These are phyloP conservation scores for Glaucomys volans DNA, from an alignment of 2,113 vertebrate genomes.

Conservation along the genomic window DNA sequence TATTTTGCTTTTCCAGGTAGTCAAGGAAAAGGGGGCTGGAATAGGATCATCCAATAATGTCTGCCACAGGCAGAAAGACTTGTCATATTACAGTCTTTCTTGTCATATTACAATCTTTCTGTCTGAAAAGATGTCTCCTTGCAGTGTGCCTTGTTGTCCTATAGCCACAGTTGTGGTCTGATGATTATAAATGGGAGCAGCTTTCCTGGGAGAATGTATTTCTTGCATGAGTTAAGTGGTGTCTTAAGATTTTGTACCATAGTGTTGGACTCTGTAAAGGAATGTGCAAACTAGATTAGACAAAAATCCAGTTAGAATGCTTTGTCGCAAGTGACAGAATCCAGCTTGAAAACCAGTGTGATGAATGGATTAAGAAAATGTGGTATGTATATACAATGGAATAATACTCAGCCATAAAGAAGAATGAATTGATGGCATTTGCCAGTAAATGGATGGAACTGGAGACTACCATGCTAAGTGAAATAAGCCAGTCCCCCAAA, in stretches of 20 bases:
- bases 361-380: too few species aligned
- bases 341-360: background rate
- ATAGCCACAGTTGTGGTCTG: background rate
- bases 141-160: background rate
- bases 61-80: background rate
- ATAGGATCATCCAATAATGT: background rate
- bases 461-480: too few species aligned
- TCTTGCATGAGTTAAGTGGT: background rate
- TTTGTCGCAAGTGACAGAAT: slow-evolving; percentile 4
- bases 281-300: background rate
- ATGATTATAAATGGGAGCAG: background rate
- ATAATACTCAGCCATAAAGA: too few species aligned
- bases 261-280: background rate
- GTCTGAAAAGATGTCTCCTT: background rate
- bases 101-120: too few species aligned
- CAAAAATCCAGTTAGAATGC: background rate
- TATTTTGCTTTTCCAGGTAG: background rate
- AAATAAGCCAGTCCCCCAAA: too few species aligned
- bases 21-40: background rate
- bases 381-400: too few species aligned
- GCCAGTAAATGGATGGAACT: too few species aligned
- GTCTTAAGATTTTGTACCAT: background rate
- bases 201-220: background rate
- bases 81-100: too few species aligned
- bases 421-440: too few species aligned